Conservation (phyloP, 2,888 invertebrate species). For the Harpalus rubripes region DNA sequence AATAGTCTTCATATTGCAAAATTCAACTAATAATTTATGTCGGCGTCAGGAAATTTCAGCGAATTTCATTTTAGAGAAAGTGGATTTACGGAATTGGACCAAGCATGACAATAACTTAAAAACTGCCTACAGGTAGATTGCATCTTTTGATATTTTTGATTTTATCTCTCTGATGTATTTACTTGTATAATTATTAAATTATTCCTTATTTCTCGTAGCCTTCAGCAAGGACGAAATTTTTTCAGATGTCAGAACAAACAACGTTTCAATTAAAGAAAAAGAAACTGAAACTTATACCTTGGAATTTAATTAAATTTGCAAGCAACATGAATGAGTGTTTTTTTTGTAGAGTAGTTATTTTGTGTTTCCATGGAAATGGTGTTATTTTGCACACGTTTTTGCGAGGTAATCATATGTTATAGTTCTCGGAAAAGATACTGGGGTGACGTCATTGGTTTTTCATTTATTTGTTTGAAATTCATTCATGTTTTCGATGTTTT, state of each 20-base stretch:
- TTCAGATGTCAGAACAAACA: not conserved
- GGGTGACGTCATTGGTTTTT: not conserved
- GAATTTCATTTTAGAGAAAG: not conserved
- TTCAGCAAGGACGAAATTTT: not conserved
- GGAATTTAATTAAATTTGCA: not conserved
- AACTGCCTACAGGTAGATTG: not conserved
- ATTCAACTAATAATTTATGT: not conserved
- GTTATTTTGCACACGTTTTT: not conserved
- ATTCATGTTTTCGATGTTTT: not conserved
- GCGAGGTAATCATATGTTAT: not conserved
- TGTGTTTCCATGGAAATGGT: constrained; percentile 1
- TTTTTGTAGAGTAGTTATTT: not conserved
- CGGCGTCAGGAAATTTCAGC: not conserved
- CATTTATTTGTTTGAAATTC: not conserved
- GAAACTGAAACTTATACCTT: not conserved
- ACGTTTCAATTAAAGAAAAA: not conserved
- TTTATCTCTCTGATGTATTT: not conserved
- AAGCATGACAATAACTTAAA: not conserved
- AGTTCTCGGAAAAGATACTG: not conserved
- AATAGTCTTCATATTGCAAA: not conserved
- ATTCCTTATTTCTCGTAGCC: not conserved
- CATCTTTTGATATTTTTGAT: not conserved
- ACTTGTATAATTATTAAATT: not conserved
- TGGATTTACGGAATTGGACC: not conserved
- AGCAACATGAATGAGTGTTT: not conserved